Evolutionary conservation across 2,888 invertebrate genomes (phyloP), one percentile per base, ranked within the genome.

Genomic region (Trachelus tabidus): DNA sequence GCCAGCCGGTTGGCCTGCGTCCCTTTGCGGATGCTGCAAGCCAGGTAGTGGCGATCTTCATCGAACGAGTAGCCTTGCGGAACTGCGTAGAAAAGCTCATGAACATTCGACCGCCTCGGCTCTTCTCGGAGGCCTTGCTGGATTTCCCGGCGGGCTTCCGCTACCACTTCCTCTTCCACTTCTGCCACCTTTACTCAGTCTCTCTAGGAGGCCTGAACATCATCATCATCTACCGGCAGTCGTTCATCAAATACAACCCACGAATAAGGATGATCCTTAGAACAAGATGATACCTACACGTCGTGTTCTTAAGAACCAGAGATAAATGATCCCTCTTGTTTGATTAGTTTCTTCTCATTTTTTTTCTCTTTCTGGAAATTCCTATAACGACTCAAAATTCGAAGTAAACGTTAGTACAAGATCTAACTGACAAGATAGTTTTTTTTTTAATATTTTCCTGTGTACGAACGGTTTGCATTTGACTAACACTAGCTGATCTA

Each of bases 11-110:
- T 91, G 91, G 90, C 90, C 90, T 1, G 83, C 83, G 11, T 84
- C 87, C 3, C 76, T 87, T 31, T 89, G 89, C 83, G 87, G 87
- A 11, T 89, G 88, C 71, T 89, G 89, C 83, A 88, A 88, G 40
- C 86, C 87, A 23, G 37, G 84, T 93, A 93, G 84, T 90, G 92
- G 79, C 89, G 93, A 86, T 92, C 93, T 85, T 15, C 91, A 91
- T 78, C 86, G 91, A 73, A 90, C 82, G 82, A 95, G 96, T 85
- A 98, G 97, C 91, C 97, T 98, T 33, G 98, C 98, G 0, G 98
- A 98, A 87, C 93, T 98, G 73, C 93, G 98, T 11, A 94, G 98
- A 77, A 98, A 98, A 90, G 98, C 98, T 1, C 97, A 98, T 91
- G 98, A 98, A 90, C 98, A 98, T 91, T 97, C 98, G 1, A 98